Conservation (phyloP, 2,113 vertebrate genomes). For the Eurypyga helias region DNA sequence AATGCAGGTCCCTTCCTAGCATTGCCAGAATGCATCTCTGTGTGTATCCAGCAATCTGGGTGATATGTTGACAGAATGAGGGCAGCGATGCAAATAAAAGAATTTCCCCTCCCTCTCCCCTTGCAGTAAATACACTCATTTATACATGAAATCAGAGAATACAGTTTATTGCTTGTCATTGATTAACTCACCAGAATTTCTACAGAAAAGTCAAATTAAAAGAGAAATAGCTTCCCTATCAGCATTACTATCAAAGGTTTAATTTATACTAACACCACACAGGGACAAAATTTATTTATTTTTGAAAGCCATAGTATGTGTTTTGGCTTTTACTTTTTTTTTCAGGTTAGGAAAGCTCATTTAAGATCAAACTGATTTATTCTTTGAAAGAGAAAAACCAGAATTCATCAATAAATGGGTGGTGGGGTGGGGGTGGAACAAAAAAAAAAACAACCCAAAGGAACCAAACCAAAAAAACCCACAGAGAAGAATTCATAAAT, state of each 20-base stretch:
- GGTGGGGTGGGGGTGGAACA: too few species aligned
- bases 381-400: neutral
- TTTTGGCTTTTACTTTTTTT: neutral
- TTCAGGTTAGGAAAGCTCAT: neutral
- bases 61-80: slow-evolving; percentile 89
- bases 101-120: neutral
- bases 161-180: slow-evolving; percentile 46
- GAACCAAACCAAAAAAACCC: neutral
- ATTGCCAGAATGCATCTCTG: slow-evolving; percentile 71
- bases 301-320: neutral
- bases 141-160: slow-evolving; percentile 11
- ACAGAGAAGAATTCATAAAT: neutral
- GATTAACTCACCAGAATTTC: slow-evolving; percentile 13
- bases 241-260: neutral
- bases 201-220: slow-evolving; percentile 6
- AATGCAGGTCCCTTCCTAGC: slow-evolving; percentile 44
- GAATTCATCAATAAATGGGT: neutral
- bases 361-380: slow-evolving; percentile 18
- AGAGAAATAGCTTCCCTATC: neutral
- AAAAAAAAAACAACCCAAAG: too few species aligned
- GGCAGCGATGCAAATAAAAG: slow-evolving; percentile 76
- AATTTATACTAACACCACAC: neutral
- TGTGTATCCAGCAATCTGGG: slow-evolving; percentile 76
- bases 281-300: neutral
- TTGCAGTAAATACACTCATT: slow-evolving; percentile 42